phyloP scores from a whole-genome alignment of 2,888 invertebrate genomes.

The Gasteruption jaculator region DNA sequence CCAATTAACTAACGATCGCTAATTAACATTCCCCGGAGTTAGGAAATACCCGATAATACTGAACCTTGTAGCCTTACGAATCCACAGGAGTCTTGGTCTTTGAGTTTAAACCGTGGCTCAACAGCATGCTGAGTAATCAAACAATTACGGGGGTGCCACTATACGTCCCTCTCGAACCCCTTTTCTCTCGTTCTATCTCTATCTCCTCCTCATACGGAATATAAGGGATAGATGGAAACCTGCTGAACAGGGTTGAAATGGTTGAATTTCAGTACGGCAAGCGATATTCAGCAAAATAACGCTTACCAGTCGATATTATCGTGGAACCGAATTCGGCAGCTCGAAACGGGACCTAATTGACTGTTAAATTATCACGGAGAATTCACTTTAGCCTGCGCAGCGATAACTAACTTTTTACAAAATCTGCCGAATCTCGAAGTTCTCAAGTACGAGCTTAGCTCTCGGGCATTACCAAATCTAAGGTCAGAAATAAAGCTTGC shows the following conservation, averaged over 20 bases:
- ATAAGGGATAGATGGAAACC: too few species aligned
- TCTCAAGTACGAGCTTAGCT: too few species aligned
- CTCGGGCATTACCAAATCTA: slow-evolving; percentile 15
- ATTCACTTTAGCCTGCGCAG: slow-evolving; percentile 21
- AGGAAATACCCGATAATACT: slow-evolving; percentile 36
- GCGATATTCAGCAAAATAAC: slow-evolving; percentile 49
- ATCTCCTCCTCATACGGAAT: too few species aligned
- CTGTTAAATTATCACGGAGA: slow-evolving; percentile 47
- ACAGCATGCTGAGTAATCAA: slow-evolving; percentile 51
- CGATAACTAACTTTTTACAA: slow-evolving; percentile 25
- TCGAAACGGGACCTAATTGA: slow-evolving; percentile 44
- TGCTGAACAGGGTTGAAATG: too few species aligned
- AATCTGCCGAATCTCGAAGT: too few species aligned
- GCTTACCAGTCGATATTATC: slow-evolving; percentile 45
- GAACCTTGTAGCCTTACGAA: slow-evolving; percentile 24
- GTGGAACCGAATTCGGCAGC: slow-evolving; percentile 33
- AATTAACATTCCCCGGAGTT: slow-evolving; percentile 37
- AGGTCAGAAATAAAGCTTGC: slow-evolving; percentile 2
- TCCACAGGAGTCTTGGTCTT: slow-evolving; percentile 39
- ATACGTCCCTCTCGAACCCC: too few species aligned
- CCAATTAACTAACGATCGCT: slow-evolving; percentile 41
- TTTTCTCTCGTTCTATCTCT: too few species aligned
- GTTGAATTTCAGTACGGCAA: too few species aligned
- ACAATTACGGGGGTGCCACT: slow-evolving; percentile 46
- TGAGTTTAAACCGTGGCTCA: slow-evolving; percentile 47